A percentile compares a stretch with the other conserved stretches of the same genome.
Conservation (phyloP, 1,140 invertebrate genomes). For the Oreohelix idahoensis region DNA sequence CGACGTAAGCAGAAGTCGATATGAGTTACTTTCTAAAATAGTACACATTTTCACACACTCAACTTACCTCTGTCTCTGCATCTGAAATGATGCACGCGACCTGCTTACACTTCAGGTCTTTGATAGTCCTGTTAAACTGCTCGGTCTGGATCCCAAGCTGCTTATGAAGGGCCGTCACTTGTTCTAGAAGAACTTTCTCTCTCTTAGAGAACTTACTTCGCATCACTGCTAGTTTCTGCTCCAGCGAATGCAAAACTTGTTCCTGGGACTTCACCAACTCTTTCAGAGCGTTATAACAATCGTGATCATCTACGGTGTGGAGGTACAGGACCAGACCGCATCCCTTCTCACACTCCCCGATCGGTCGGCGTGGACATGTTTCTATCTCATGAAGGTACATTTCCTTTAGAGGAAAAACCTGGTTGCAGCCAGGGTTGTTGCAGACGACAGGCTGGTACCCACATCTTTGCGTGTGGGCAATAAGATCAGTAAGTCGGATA, state of each 20-base stretch:
- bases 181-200: conserved; percentile 50
- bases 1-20: too few species aligned
- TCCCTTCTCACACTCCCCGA: conserved; percentile 53
- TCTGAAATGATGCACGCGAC: neutral
- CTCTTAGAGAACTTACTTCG: conserved; percentile 45
- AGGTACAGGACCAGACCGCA: conserved; percentile 52
- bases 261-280: conserved; percentile 49
- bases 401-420: conserved; percentile 40
- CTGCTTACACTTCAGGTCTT: conserved; percentile 13
- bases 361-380: conserved; percentile 47
- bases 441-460: conserved; percentile 50
- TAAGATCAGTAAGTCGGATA: conserved; percentile 48
- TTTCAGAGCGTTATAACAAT: conserved; percentile 53
- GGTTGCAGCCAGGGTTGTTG: conserved; percentile 47
- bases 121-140: conserved; percentile 46
- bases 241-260: conserved; percentile 46
- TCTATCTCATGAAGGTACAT: conserved; percentile 47
- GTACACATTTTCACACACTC: neutral
- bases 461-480: conserved; percentile 49
- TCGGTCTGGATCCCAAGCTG: conserved; percentile 46
- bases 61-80: neutral
- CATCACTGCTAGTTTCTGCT: conserved; percentile 46
- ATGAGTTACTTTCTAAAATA: too few species aligned
- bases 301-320: conserved; percentile 44
- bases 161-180: conserved; percentile 48